Percentiles rank a stretch among this genome's conserved stretches.
Evolutionary conservation across 2,888 invertebrate genomes (phyloP).

Genomic region (Rhamnusium bicolor): DNA sequence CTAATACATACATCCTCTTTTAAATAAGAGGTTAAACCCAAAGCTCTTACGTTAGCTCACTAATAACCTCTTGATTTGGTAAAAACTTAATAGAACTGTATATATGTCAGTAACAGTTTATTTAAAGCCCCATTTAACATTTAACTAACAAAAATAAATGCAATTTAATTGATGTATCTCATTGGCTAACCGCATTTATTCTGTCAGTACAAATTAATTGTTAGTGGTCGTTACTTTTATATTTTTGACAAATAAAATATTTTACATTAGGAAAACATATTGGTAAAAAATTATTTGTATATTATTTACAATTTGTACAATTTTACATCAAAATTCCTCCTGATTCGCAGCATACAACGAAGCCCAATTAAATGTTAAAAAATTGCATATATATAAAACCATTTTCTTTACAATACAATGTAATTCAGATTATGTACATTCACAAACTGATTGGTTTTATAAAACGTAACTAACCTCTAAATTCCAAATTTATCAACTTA

Average conservation of each 20-base stretch:
- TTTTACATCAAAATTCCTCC: constrained; percentile 25
- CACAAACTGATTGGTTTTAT: background rate
- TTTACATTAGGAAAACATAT: constrained; percentile 47
- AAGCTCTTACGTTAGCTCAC: background rate
- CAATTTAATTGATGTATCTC: background rate
- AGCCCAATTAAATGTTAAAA: constrained; percentile 21
- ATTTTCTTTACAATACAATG: constrained; percentile 5
- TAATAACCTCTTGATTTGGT: background rate
- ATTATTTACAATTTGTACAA: constrained; percentile 62
- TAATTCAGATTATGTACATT: constrained; percentile 16
- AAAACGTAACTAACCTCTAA: constrained; percentile 18
- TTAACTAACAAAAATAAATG: background rate
- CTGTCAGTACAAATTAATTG: constrained; percentile 10
- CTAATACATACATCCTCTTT: no score
- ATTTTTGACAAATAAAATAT: constrained; percentile 19
- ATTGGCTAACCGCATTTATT: constrained; percentile 4
- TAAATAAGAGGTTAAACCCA: background rate
- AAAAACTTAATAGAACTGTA: background rate
- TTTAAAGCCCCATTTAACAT: background rate
- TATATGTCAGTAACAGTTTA: background rate
- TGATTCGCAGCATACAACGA: constrained; percentile 44
- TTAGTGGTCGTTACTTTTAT: constrained; percentile 6
- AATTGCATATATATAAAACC: constrained; percentile 13
- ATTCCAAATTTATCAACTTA: background rate
- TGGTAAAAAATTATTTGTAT: constrained; percentile 60